phyloP scores from a whole-genome alignment of 2,888 invertebrate species.

The Coelinius sp. region DNA sequence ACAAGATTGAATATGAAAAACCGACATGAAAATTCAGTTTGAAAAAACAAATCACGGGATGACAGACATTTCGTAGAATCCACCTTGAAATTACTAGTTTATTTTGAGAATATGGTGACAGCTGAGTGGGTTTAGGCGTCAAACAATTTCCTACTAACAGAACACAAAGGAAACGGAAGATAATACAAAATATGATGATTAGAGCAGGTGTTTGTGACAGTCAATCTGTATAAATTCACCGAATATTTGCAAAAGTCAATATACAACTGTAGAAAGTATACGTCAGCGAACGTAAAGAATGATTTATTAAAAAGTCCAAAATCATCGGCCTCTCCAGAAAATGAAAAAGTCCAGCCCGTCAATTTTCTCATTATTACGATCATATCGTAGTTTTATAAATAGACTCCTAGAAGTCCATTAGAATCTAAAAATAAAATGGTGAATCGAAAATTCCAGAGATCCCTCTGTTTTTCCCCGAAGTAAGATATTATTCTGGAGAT shows the following conservation, averaged over 20 bases:
- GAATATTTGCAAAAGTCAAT: slow-evolving; percentile 16
- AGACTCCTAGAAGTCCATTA: background rate
- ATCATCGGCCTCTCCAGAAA: slow-evolving; percentile 38
- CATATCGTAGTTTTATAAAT: slow-evolving; percentile 53
- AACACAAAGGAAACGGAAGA: slow-evolving; percentile 3
- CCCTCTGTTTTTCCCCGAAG: too few species aligned
- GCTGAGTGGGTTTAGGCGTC: background rate
- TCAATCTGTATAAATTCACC: background rate
- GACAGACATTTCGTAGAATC: slow-evolving; percentile 30
- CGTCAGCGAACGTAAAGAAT: slow-evolving; percentile 20
- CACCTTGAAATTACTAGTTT: slow-evolving; percentile 17
- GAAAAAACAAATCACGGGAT: slow-evolving; percentile 3
- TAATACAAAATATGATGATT: slow-evolving; percentile 22
- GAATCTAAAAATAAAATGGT: background rate
- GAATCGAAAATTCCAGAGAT: slow-evolving; percentile 1
- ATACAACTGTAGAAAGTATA: slow-evolving; percentile 26
- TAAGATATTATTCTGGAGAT: too few species aligned
- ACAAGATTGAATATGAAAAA: background rate
- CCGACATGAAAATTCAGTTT: background rate
- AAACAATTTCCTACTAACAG: background rate
- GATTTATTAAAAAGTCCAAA: background rate
- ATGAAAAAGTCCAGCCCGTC: slow-evolving; percentile 42
- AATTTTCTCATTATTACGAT: slow-evolving; percentile 55
- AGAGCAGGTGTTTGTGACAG: slow-evolving; percentile 27
- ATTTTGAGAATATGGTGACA: slow-evolving; percentile 9